phyloP scores from a whole-genome alignment of 2,113 vertebrate species.

The Eclectus roratus region DNA sequence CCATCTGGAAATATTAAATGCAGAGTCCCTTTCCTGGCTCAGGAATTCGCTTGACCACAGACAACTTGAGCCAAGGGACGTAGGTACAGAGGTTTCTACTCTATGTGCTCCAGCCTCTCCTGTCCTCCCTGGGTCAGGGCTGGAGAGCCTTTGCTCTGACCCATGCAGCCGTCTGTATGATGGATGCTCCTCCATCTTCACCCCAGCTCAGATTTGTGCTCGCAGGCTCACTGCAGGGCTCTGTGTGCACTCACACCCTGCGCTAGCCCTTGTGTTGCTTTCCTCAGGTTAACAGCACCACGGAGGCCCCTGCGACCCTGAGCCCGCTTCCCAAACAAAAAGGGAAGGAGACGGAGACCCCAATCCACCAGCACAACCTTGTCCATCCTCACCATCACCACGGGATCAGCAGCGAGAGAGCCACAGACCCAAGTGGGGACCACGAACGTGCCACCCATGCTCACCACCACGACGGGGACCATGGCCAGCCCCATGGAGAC shows the following conservation, averaged over 20 bases:
- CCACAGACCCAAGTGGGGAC: neutral
- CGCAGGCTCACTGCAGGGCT: neutral
- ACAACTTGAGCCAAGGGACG: neutral
- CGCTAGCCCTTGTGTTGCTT: neutral
- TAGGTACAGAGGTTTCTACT: neutral
- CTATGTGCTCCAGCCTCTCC: neutral
- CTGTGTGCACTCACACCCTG: neutral
- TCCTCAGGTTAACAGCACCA: constrained; percentile 35
- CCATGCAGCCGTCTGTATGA: neutral
- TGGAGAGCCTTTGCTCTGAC: neutral
- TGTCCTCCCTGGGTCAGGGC: neutral
- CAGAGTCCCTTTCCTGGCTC: neutral
- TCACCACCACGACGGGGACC: neutral
- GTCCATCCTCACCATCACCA: neutral
- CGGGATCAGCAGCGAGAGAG: neutral
- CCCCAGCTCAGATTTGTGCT: neutral
- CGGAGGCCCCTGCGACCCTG: neutral
- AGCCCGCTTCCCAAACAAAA: neutral
- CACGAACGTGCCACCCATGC: neutral
- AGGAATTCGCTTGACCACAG: neutral
- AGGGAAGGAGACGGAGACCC: neutral
- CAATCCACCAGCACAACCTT: neutral
- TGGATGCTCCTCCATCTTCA: neutral
- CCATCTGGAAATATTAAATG: neutral
- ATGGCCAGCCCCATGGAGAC: neutral